Base-by-base conservation (phyloP, 2,888 invertebrate genomes). In the Leptopilina drosophilae region DNA sequence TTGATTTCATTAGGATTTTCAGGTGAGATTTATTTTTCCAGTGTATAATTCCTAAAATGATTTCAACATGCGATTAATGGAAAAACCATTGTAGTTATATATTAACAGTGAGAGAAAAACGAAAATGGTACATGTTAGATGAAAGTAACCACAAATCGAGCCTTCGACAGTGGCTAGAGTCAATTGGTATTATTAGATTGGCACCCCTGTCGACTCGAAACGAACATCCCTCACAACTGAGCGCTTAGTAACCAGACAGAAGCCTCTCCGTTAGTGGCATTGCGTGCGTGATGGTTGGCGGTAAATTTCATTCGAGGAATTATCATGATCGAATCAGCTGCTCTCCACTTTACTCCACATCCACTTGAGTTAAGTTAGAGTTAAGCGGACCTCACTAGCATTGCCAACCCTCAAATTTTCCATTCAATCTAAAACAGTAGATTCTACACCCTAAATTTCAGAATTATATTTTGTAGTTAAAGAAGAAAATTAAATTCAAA, bases 181-280 rank as follows among this genome's bases (percentile, higher is more conserved):
- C 91, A 91, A 91, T 91, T 90, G 91, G 88, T 88, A 87, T 91
- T 91, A 91, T 91, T 91, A 92, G 91, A 92, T 92, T 91, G 91
- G 89, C 90, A 90, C 89, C 89, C 89, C 87, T 87, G 88, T 80
- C 80, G 77, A 80, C 82, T 83, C 78, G 75, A 82, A 85, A 80
- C 80, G 85, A 82, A 81, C 87, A 89, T 87, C 88, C 88, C 87
- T 85, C 86, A 82, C 79, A 59, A 76, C 76, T 49, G 76, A 62
- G 62, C 77, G 82, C 77, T 83, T 73, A 53, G 73, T 73, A 73
- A 73, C 56, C 64, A 64, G 64, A 40, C 33, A 33, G 73, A n/a
- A 53, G 49, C 56, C 73, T 73, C 73, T 73, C 85, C 84, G 84
- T 82, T 84, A 83, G 86, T 83, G 86, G 80, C 77, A 79, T 82